Conservation (phyloP, 2,797 vertebrate genomes). For the Cuniculus paca region DNA sequence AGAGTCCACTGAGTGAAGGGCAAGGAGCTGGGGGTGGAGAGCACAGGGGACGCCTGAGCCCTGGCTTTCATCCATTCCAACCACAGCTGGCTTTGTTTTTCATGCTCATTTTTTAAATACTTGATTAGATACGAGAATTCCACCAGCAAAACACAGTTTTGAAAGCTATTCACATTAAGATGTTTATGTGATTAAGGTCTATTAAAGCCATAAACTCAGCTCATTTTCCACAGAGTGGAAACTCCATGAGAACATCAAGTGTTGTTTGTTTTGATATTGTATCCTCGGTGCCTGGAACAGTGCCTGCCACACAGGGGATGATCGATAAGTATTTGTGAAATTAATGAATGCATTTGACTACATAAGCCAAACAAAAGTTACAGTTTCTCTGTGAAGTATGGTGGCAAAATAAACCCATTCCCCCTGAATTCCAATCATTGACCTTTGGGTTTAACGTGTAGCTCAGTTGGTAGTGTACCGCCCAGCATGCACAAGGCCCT, state of each 20-base stretch:
- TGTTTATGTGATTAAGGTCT: not conserved
- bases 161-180: not conserved
- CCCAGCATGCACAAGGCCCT: too few species aligned
- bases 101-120: not conserved
- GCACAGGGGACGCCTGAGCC: not conserved
- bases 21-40: rapidly evolving
- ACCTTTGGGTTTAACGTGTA: too few species aligned
- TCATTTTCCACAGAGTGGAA: not conserved
- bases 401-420: not conserved
- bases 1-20: not conserved
- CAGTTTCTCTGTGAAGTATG: conserved; percentile 10
- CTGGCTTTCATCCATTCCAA: not conserved
- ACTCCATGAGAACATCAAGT: not conserved
- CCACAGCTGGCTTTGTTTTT: not conserved
- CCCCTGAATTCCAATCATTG: not conserved
- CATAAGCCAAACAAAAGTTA: not conserved
- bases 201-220: not conserved
- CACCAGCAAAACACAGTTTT: not conserved
- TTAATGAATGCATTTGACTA: not conserved
- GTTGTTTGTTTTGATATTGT: not conserved
- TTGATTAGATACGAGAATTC: not conserved
- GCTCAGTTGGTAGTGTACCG: not conserved
- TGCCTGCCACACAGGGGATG: not conserved
- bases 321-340: not conserved
- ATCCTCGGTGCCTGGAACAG: not conserved